Evolutionary conservation across 1,140 invertebrate genomes (phyloP).

Genomic region (Mercenaria mercenaria): DNA sequence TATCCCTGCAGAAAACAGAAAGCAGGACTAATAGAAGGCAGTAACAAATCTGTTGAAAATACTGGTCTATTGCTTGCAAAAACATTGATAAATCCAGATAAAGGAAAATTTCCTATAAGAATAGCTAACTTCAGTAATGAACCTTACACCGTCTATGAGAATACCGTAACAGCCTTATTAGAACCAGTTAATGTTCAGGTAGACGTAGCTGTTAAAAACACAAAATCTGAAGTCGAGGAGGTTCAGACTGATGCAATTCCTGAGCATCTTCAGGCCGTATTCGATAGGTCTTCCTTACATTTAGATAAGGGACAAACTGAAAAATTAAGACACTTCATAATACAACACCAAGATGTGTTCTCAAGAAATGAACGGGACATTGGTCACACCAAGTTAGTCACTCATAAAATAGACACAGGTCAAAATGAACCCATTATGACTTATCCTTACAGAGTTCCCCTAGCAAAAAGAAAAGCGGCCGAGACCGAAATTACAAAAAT

Average conservation of each 20-base stretch:
- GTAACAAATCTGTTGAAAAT: background rate
- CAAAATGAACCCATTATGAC: background rate
- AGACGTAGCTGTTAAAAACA: background rate
- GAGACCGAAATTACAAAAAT: background rate
- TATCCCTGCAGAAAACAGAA: background rate
- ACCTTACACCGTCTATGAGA: conserved; percentile 11
- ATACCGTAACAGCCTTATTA: conserved; percentile 31
- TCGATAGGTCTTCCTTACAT: background rate
- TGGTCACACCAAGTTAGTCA: conserved; percentile 22
- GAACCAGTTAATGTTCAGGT: background rate
- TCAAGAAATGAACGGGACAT: conserved; percentile 24
- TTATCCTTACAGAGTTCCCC: background rate
- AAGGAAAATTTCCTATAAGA: conserved; percentile 5
- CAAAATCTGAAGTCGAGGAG: background rate
- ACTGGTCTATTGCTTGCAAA: background rate
- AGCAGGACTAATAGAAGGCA: background rate
- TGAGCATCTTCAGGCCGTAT: background rate
- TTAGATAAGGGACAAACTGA: background rate
- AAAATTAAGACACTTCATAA: background rate
- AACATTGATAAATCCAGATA: background rate
- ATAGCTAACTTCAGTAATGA: conserved; percentile 30
- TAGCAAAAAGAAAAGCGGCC: background rate
- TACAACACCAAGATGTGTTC: conserved; percentile 14
- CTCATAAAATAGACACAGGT: conserved; percentile 32
- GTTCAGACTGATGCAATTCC: background rate